Evolutionary conservation across 2,888 invertebrate species (phyloP), one percentile per base, ranked within the genome.

Genomic region (Sesia apiformis): DNA sequence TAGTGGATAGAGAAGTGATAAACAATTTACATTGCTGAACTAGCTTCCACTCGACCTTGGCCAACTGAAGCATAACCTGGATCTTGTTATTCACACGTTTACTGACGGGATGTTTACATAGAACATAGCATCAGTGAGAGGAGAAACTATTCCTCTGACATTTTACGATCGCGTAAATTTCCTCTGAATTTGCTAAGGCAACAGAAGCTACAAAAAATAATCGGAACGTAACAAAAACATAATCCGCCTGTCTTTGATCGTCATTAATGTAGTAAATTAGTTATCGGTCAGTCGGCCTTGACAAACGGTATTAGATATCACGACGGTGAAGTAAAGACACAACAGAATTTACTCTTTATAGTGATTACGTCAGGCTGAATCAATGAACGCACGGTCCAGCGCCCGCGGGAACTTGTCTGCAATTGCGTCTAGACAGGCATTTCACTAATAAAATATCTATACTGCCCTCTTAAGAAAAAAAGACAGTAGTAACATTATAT

Each of bases 11-110:
- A 23, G 23, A 7, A 23, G 8, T 46, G 23, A 8, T 46, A 46
- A 46, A 46, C 41, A 41, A 7, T 41, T 41, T 59, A 54, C 59
- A 58, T 59, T 60, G 61, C 66, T 62, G 64, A 62, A 63, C 64
- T 64, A 57, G 64, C 57, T 64, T 66, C 60, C 65, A 61, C 57
- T 59, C 67, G 75, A 83, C 86, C 85, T 86, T 86, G 85, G 78
- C 78, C 78, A 70, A 77, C 65, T 76, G 58, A 62, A 65, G 63
- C 23, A 39, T 50, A 67, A 74, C 72, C 75, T 78, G 78, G 74
- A 74, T 64, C 60, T 60, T 75, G 72, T 82, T 78, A 69, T 76
- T 73, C 75, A 64, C 66, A 64, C 61, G 63, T 56, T 63, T 53
- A 49, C 70, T 38, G 7, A 52, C 55, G 64, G 70, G 69, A 74